These are phyloP conservation scores for Xenopus laevis DNA, from an alignment of 2,113 vertebrate genomes.

Conservation along the genomic window DNA sequence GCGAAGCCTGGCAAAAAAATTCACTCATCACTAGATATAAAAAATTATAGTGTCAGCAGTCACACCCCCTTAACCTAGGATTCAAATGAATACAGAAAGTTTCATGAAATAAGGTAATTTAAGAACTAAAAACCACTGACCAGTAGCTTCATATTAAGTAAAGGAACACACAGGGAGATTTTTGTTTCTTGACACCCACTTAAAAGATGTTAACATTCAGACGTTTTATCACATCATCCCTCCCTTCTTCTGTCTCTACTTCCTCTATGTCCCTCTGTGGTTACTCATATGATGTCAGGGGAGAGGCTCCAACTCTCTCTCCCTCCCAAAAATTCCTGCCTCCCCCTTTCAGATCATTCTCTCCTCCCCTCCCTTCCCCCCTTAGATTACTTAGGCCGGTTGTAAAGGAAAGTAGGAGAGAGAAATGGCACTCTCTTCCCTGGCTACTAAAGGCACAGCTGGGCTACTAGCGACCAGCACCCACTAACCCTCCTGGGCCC, in stretches of 20 bases:
- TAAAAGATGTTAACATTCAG: background rate
- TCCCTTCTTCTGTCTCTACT: conserved; percentile 14
- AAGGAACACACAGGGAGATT: no score
- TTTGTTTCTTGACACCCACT: no score
- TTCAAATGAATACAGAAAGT: no score
- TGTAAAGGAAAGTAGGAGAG: conserved; percentile 37
- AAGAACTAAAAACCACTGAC: no score
- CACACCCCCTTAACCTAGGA: no score
- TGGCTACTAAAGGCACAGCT: conserved; percentile 28
- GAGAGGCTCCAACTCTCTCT: conserved; percentile 40
- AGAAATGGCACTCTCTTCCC: conserved; percentile 39
- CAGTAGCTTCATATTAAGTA: no score
- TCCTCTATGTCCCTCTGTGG: conserved; percentile 26
- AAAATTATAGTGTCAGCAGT: no score
- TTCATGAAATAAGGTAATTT: no score
- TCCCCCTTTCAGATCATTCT: conserved; percentile 13
- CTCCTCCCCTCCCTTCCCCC: conserved; percentile 19
- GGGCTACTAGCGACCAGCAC: conserved; percentile 25
- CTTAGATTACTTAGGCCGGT: conserved; percentile 31
- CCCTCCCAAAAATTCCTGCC: conserved; percentile 43
- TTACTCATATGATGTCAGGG: conserved; percentile 41
- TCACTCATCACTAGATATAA: no score
- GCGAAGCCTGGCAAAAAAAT: no score
- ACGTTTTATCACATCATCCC: conserved; percentile 15
- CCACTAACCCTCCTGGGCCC: conserved; percentile 30